Conservation (phyloP, 1,140 invertebrate genomes). For the Calephelis virginiensis region DNA sequence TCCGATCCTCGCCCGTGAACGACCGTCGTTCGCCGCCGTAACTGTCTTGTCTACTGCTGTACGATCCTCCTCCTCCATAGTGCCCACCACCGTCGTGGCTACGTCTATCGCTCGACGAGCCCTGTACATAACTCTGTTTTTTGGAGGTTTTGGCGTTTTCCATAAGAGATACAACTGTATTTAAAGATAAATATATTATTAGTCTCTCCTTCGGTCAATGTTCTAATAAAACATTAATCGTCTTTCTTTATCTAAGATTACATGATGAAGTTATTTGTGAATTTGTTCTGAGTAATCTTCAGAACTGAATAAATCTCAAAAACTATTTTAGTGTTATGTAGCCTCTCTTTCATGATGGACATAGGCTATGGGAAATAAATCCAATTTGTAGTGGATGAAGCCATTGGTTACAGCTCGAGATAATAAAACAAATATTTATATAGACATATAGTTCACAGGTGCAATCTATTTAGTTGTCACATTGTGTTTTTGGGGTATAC, state of each 20-base stretch:
- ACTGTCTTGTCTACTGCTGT: slow-evolving; percentile 70
- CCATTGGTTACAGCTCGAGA: not conserved
- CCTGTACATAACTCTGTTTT: slow-evolving; percentile 75
- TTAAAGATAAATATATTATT: slow-evolving; percentile 12
- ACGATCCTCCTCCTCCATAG: slow-evolving; percentile 70
- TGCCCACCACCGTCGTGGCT: slow-evolving; percentile 75
- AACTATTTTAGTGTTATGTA: slow-evolving; percentile 2
- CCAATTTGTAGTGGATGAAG: slow-evolving; percentile 7
- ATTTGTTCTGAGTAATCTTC: not conserved
- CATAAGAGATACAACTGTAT: slow-evolving; percentile 1
- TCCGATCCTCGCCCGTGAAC: slow-evolving; percentile 65
- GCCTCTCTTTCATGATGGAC: slow-evolving; percentile 3
- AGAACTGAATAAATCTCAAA: not conserved
- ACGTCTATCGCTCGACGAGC: slow-evolving; percentile 74
- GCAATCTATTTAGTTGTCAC: slow-evolving; percentile 1
- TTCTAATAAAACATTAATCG: slow-evolving; percentile 5
- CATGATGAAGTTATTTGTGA: slow-evolving; percentile 5
- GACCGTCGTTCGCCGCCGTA: slow-evolving; percentile 69
- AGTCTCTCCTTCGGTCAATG: not conserved
- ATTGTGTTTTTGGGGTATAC: not conserved
- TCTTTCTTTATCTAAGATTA: slow-evolving; percentile 9
- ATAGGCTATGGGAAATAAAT: slow-evolving; percentile 4
- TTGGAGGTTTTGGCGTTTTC: slow-evolving; percentile 45
- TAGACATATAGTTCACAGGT: slow-evolving; percentile 1
- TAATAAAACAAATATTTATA: not conserved